Evolutionary conservation across 2,888 invertebrate species (phyloP).

Genomic region (Balanococcus diminutus): DNA sequence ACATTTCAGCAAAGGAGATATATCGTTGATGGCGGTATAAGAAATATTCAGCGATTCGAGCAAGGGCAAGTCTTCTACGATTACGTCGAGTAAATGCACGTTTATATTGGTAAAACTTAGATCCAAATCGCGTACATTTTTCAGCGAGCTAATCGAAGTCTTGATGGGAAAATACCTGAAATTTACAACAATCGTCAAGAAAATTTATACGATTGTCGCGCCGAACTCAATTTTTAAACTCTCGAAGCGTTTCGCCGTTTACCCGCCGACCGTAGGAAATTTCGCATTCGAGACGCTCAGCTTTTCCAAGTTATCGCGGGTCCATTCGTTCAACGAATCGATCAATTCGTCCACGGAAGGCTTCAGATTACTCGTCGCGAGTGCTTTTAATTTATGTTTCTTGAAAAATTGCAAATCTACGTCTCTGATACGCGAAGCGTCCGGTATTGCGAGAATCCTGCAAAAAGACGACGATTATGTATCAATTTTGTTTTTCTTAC

Average conservation of each 20-base stretch:
- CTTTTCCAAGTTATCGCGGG: slow-evolving; percentile 67
- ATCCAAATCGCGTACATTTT: slow-evolving; percentile 68
- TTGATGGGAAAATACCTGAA: background rate
- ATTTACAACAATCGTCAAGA: background rate
- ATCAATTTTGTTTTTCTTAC: background rate
- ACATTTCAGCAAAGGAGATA: slow-evolving; percentile 67
- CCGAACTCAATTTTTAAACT: no score
- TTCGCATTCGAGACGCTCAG: slow-evolving; percentile 64
- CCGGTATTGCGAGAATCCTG: slow-evolving; percentile 67
- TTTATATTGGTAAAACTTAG: slow-evolving; percentile 74
- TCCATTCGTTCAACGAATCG: slow-evolving; percentile 72
- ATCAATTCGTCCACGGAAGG: slow-evolving; percentile 69
- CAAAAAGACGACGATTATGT: no score
- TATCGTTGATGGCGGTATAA: slow-evolving; percentile 68
- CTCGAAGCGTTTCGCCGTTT: background rate
- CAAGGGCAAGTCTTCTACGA: slow-evolving; percentile 69
- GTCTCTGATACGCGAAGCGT: slow-evolving; percentile 67
- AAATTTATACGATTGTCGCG: no score
- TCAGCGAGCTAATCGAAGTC: slow-evolving; percentile 61
- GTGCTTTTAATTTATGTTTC: slow-evolving; percentile 69
- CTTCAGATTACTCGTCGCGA: slow-evolving; percentile 68
- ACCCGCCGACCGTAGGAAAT: background rate
- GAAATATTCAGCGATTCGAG: slow-evolving; percentile 73
- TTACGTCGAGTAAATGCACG: slow-evolving; percentile 69
- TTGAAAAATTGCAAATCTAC: slow-evolving; percentile 68